phyloP scores from a whole-genome alignment of 2,113 vertebrate species.

The Atrichornis clamosus region DNA sequence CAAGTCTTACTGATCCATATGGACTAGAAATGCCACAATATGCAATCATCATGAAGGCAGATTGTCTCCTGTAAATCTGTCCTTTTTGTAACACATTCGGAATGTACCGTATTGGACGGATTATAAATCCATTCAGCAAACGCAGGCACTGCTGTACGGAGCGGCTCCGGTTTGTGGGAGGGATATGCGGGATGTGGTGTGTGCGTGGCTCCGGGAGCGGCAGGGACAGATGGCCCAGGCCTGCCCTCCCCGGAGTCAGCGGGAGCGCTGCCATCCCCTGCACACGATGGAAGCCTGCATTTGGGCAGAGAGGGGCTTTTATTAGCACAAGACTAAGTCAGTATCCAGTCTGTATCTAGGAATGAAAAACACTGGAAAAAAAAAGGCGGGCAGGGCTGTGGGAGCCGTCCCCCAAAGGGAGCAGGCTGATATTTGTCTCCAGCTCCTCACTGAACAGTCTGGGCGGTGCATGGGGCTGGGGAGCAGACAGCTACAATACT shows the following conservation, averaged over 20 bases:
- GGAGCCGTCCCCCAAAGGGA: not conserved
- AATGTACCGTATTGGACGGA: constrained; percentile 79
- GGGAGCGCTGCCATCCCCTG: constrained; percentile 36
- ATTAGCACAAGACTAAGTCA: not conserved
- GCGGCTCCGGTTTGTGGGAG: not conserved
- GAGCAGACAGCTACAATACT: not conserved
- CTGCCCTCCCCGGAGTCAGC: constrained; percentile 26
- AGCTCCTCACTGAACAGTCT: not conserved
- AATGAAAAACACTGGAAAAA: not conserved
- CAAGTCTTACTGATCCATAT: constrained; percentile 84
- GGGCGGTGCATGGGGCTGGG: accelerated
- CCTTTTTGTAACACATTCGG: constrained; percentile 77
- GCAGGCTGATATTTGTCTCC: not conserved
- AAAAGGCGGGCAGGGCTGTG: not conserved
- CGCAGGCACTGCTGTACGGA: constrained; percentile 36
- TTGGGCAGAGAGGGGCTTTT: not conserved
- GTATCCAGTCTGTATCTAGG: not conserved
- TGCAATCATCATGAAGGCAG: constrained; percentile 83
- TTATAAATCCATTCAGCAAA: constrained; percentile 77
- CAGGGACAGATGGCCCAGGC: constrained; percentile 57
- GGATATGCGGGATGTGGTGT: not conserved
- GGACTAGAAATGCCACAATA: constrained; percentile 88
- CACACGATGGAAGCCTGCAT: not conserved
- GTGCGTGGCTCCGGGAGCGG: not conserved
- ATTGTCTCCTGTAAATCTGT: constrained; percentile 85